These are phyloP conservation scores for Sisor rabdophorus DNA, from an alignment of 2,113 vertebrate species.

Conservation along the genomic window DNA sequence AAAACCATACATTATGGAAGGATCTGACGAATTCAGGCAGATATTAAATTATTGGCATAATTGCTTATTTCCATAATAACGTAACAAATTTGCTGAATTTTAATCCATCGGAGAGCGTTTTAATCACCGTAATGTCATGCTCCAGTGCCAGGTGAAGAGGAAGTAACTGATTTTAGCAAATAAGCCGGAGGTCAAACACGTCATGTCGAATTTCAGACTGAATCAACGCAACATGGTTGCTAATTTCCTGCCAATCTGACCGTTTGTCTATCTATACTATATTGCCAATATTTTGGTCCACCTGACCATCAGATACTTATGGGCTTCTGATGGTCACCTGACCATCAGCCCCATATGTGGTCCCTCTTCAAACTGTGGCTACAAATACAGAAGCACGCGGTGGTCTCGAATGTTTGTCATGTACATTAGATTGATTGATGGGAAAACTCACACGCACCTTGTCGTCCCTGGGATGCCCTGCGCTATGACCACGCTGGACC, in stretches of 20 bases:
- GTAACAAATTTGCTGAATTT: conserved; percentile 11
- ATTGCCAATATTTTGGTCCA: too few species aligned
- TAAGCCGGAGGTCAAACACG: background rate
- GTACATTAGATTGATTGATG: too few species aligned
- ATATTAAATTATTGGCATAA: conserved; percentile 26
- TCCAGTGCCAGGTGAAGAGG: background rate
- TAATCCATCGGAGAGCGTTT: conserved; percentile 13
- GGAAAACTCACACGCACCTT: too few species aligned
- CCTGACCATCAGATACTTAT: too few species aligned
- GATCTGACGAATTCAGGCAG: conserved; percentile 21
- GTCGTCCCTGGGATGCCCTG: too few species aligned
- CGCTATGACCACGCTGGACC: too few species aligned
- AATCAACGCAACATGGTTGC: conserved; percentile 7
- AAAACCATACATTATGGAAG: conserved; percentile 8
- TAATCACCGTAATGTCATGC: background rate
- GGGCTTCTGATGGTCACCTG: too few species aligned
- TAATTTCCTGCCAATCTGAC: background rate
- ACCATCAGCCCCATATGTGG: too few species aligned
- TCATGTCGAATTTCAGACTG: background rate
- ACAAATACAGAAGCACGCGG: too few species aligned
- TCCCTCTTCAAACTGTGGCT: too few species aligned
- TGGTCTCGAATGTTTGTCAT: too few species aligned
- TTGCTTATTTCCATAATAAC: conserved; percentile 39
- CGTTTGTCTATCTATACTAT: too few species aligned
- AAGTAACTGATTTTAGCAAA: background rate